Evolutionary conservation across 2,113 vertebrate species (phyloP), one percentile per base, ranked within the genome.

Genomic region (Sialia sialis): DNA sequence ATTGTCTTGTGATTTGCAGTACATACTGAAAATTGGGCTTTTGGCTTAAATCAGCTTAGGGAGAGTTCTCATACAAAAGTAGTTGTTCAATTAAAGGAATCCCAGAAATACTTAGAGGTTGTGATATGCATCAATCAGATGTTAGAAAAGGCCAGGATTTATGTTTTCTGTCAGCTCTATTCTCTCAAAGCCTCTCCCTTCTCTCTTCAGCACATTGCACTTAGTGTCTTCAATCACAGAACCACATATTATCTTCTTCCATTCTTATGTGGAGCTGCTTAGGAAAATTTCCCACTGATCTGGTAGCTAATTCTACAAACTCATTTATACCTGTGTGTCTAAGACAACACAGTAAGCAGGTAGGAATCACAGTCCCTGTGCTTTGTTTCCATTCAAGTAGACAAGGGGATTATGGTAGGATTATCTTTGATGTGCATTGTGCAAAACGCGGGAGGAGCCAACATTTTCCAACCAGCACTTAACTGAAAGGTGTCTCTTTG

Each of bases 361-460:
- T 15, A 82, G 43, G 34, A 87, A 55, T 75, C 21, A 14, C 22
- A 46, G 26, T 43, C 18, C 11, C 27, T 39, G 8, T 11, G 22
- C 0, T 0, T 7, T 46, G 1, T 55, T 91, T 89, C 43, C 3
- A 0, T 85, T 68, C 66, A 36, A 36, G 60, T 51, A 5, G 66
- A 69, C 49, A 36, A 39, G 46, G 60, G 18, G 38, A 32, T 86
- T 64, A 19, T 11, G 17, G 29, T 2, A 44, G 46, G 5, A 3
- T 41, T 41, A 20, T 46, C 44, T 78, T 58, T 75, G 62, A 75
- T 32, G 30, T 6, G 6, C 21, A 4, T 48, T 55, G 36, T 27
- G 43, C n/a, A 75, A 85, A 78, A 51, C 48, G 67, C 23, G n/a
- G n/a, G 20, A 89, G 41, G 51, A 74, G 13, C 26, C 34, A 70